Conservation (phyloP, 2,113 vertebrate genomes). For the Sterrhoptilus dennistouni region DNA sequence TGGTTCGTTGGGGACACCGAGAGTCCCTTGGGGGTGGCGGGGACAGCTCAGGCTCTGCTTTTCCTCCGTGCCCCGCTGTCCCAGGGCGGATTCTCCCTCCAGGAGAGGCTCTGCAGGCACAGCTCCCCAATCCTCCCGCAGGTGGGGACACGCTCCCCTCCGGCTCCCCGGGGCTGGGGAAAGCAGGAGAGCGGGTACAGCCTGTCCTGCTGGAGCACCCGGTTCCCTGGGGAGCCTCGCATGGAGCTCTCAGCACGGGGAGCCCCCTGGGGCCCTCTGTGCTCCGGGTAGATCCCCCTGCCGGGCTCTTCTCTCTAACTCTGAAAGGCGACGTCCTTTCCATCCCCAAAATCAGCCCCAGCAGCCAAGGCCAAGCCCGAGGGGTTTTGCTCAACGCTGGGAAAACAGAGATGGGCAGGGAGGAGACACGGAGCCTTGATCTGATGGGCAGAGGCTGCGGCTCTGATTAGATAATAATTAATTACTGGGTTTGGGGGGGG, state of each 20-base stretch:
- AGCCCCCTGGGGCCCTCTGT: background rate
- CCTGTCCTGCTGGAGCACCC: constrained; percentile 6
- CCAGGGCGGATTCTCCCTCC: accelerated
- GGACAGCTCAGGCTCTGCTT: accelerated
- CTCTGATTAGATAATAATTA: constrained; percentile 7
- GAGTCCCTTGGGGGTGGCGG: background rate
- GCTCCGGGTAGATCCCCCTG: background rate
- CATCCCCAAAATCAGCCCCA: accelerated
- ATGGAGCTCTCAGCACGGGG: background rate
- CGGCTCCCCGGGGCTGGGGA: background rate
- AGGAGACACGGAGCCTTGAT: background rate
- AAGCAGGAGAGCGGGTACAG: constrained; percentile 39
- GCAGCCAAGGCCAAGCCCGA: background rate
- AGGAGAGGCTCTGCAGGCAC: accelerated
- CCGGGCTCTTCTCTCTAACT: accelerated
- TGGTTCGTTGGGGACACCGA: background rate
- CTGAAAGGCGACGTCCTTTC: accelerated
- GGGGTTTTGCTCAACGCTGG: background rate
- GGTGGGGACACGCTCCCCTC: background rate
- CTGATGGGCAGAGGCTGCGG: constrained; percentile 10
- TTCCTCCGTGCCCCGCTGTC: background rate
- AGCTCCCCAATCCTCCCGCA: background rate
- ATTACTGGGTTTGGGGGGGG: background rate
- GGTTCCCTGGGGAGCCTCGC: background rate
- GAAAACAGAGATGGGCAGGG: background rate